These are phyloP conservation scores for Oryzias melastigma DNA, from an alignment of 2,113 vertebrate species.

Conservation along the genomic window DNA sequence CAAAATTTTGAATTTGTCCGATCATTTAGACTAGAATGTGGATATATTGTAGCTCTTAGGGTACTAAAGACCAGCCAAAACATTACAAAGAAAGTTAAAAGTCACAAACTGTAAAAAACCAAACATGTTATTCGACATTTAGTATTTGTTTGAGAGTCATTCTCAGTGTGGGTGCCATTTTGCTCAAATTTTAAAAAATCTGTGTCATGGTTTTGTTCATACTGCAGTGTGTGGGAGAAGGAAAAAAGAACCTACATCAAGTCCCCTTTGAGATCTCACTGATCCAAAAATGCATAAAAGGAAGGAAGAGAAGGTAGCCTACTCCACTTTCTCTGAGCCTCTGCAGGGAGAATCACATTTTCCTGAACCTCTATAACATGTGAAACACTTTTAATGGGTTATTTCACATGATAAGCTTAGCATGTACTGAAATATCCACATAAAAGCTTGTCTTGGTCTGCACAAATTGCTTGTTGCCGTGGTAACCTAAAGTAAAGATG, in stretches of 20 bases:
- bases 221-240: constrained; percentile 41
- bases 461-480: constrained; percentile 36
- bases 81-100: no score
- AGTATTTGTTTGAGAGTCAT: no score
- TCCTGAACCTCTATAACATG: neutral
- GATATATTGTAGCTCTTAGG: no score
- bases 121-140: no score
- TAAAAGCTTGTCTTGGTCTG: neutral
- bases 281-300: constrained; percentile 44
- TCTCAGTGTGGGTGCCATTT: neutral
- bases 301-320: constrained; percentile 44
- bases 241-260: constrained; percentile 18
- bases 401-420: constrained; percentile 1
- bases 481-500: constrained; percentile 36
- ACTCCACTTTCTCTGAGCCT: constrained; percentile 50
- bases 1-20: no score
- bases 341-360: constrained; percentile 8
- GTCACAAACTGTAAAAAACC: no score
- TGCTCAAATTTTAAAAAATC: constrained; percentile 17
- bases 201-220: constrained; percentile 31
- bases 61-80: no score
- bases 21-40: no score
- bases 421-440: neutral
- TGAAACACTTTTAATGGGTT: neutral
- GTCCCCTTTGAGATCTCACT: constrained; percentile 33